Percentiles rank a stretch among this genome's conserved stretches.
phyloP scores from a whole-genome alignment of 1,140 invertebrate species.

The Aphelinus atriplicis region DNA sequence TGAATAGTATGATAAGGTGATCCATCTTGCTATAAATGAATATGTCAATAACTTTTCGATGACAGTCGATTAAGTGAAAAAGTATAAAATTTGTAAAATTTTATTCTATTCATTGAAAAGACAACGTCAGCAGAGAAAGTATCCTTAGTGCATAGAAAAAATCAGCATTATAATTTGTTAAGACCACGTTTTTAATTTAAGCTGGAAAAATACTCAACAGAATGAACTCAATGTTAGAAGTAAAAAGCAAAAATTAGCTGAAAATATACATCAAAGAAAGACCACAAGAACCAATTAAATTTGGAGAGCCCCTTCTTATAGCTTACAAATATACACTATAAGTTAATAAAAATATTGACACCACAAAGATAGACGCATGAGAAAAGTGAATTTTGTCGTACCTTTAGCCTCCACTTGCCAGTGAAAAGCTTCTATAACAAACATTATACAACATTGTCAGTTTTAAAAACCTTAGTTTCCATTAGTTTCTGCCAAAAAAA shows the following conservation, averaged over 20 bases:
- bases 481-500: constrained; percentile 22
- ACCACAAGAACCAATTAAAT: constrained; percentile 52
- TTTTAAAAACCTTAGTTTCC: constrained; percentile 11
- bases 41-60: no score
- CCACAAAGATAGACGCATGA: constrained; percentile 25
- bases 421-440: constrained; percentile 71
- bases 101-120: no score
- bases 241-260: constrained; percentile 1
- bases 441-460: constrained; percentile 52
- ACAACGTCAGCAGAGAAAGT: no score
- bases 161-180: not conserved
- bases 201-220: constrained; percentile 13
- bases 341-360: constrained; percentile 22
- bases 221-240: constrained; percentile 14
- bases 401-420: constrained; percentile 72
- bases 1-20: constrained; percentile 94
- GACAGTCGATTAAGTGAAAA: no score
- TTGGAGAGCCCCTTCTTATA: constrained; percentile 40
- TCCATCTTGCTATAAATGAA: constrained; percentile 71
- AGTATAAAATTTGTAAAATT: no score
- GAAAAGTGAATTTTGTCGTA: constrained; percentile 61
- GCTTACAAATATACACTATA: constrained; percentile 18
- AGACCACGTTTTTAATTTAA: constrained; percentile 10
- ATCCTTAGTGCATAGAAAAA: not conserved
- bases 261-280: constrained; percentile 37